Evolutionary conservation across 92 coral and sea anemone genomes (phyloP).

Genomic region (Parazoanthus darwini): DNA sequence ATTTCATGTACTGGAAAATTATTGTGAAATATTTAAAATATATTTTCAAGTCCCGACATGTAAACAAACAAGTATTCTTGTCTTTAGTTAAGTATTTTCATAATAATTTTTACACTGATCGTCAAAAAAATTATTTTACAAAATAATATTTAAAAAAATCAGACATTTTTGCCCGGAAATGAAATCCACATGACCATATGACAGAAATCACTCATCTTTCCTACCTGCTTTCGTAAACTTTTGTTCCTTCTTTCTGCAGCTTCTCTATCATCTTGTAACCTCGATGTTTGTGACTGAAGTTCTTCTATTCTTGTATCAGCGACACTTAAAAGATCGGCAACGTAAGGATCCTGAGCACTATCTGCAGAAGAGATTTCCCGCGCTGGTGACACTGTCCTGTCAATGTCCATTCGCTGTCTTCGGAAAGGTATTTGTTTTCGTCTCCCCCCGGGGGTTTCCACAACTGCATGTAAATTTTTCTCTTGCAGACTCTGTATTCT

Average conservation of each 20-base stretch:
- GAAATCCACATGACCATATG: background rate
- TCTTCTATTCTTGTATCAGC: conserved; percentile 97
- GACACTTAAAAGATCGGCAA: conserved; percentile 93
- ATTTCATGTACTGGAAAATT: background rate
- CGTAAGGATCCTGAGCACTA: conserved; percentile 87
- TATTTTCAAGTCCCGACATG: background rate
- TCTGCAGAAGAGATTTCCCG: conserved; percentile 58
- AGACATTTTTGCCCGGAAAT: background rate
- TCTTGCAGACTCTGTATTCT: conserved; percentile 94
- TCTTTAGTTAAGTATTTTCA: background rate
- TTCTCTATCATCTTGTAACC: conserved; percentile 78
- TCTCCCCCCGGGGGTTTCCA: conserved; percentile 98
- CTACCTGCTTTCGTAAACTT: conserved; percentile 96
- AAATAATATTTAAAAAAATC: background rate
- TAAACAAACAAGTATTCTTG: background rate
- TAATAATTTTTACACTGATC: background rate
- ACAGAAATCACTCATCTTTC: background rate
- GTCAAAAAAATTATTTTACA: background rate
- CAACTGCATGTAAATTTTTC: conserved; percentile 98
- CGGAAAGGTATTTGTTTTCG: conserved; percentile 94
- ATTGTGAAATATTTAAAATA: background rate
- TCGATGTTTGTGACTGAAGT: conserved; percentile 69
- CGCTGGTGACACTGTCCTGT: conserved; percentile 90
- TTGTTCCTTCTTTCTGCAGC: conserved; percentile 91
- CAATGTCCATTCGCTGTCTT: conserved; percentile 98